Base-by-base conservation (phyloP, 23 tunicate species). In the Aplidium turbinatum region DNA sequence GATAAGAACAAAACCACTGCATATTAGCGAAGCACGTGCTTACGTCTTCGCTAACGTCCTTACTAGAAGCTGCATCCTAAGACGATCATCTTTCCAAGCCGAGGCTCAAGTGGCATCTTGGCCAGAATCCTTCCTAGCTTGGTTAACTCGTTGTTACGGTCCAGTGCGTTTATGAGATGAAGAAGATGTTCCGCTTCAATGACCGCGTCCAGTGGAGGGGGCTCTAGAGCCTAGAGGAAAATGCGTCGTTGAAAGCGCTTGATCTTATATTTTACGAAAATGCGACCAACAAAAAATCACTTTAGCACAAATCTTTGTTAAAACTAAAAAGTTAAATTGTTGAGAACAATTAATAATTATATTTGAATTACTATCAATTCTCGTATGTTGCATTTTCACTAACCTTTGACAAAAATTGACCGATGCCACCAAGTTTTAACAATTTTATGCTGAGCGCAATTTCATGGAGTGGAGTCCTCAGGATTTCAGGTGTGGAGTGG, bases 191-290 rank as follows among this genome's bases (percentile, higher is more conserved):
- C 98, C 31, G 98, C 98, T 60, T 93, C 98, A 21, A 86, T 93
- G 25, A 85, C 87, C 18, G 88, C 98, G 54, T 93, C 98, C 57
- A 86, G 61, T 25, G 98, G 87, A 22, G 98, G 98, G 1, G 92
- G 93, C 55, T 82, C 98, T 33, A 93, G 72, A 33, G 98, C 98
- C 92, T 88, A 62, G 20, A 28, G 34, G 23, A 46, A 23, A n/a
- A n/a, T n/a, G n/a, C n/a, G n/a, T n/a, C n/a, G 39, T 18, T 64
- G 30, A 2, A 62, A 62, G 38, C 36, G 22, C n/a, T n/a, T 11
- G 18, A 11, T 11, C 16, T 45, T 11, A 45, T 11, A 11, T 45
- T 13, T 11, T 11, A 11, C 18, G 16, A 11, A 11, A 13, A 11
- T 13, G 13, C 18, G 18, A 45, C 13, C 13, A 18, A 11, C 51